Base-by-base conservation (phyloP, 2,888 invertebrate species). In the Congeria kusceri region DNA sequence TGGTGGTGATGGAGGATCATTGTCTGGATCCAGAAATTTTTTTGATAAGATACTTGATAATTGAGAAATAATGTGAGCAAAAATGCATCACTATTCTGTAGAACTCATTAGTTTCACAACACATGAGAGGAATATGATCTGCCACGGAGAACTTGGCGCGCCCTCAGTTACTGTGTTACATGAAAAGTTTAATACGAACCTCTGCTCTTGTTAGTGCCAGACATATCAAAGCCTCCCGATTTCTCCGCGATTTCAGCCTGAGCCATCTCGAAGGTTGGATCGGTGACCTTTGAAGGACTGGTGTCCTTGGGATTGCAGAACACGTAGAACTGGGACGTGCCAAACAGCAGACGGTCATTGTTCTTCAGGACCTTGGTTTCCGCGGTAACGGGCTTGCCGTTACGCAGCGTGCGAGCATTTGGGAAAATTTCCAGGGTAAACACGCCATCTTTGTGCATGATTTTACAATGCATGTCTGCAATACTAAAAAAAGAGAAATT, bases 321-420 rank as follows among this genome's bases (percentile, higher is more conserved):
- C 1, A 95, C 94, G 25, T 77, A 95, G 62, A 95, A 89, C 88
- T 95, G 95, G 29, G 94, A 94, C 18, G 94, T 94, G 13, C 95
- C 95, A 86, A 95, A 95, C 74, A 95, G 88, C 20, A 95, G 86
- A 94, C 94, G 92, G 88, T 95, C 95, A 86, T 95, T 94, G 87
- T 95, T 94, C 61, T 92, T 90, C 9, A 95, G 90, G 5, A 67
- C 57, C 57, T 93, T 91, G 0, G 92, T 92, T 66, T 94, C 94
- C 20, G 91, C 90, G 7, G 92, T 91, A 1, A 95, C 91, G 23
- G 91, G 91, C 61, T 94, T 93, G 25, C 95, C 95, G 86, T 95
- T 95, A 53, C 94, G 91, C 25, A 95, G 88, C 23, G 95, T 91
- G 29, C 93, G 85, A 32, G 93, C 92, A 69, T 93, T 92, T 7